phyloP scores from a whole-genome alignment of 2,888 invertebrate species.

The Agrilus mali region DNA sequence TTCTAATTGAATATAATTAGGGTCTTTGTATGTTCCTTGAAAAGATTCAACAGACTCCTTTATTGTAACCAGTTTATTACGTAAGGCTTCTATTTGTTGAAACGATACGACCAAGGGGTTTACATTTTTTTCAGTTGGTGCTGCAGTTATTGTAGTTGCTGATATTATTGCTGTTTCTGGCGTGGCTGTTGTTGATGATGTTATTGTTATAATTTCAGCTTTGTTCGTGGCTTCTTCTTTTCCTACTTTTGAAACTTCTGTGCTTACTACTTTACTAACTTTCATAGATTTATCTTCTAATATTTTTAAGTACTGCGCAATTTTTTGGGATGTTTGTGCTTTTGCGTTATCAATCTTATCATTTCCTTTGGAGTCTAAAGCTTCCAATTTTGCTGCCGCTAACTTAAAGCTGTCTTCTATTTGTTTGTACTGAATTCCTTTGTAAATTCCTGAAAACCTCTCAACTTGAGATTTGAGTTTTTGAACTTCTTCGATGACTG shows the following conservation, averaged over 20 bases:
- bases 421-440: constrained; percentile 12
- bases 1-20: constrained; percentile 9
- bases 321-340: constrained; percentile 12
- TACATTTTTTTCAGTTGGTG: background rate
- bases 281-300: constrained; percentile 14
- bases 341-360: constrained; percentile 11
- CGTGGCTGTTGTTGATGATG: no score
- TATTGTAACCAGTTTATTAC: constrained; percentile 7
- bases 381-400: constrained; percentile 8
- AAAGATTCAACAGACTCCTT: constrained; percentile 11
- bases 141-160: background rate
- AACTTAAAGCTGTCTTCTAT: constrained; percentile 10
- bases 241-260: constrained; percentile 1
- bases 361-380: constrained; percentile 7
- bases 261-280: constrained; percentile 5
- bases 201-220: background rate
- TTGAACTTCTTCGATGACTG: constrained; percentile 12
- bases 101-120: background rate
- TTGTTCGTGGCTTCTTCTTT: constrained; percentile 1
- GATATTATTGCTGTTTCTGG: no score
- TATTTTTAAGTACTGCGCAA: constrained; percentile 12
- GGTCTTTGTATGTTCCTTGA: constrained; percentile 8
- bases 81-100: constrained; percentile 9
- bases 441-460: constrained; percentile 12
- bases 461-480: constrained; percentile 14